phyloP scores from a whole-genome alignment of 2,797 vertebrate species.

The Myotis pilosus region DNA sequence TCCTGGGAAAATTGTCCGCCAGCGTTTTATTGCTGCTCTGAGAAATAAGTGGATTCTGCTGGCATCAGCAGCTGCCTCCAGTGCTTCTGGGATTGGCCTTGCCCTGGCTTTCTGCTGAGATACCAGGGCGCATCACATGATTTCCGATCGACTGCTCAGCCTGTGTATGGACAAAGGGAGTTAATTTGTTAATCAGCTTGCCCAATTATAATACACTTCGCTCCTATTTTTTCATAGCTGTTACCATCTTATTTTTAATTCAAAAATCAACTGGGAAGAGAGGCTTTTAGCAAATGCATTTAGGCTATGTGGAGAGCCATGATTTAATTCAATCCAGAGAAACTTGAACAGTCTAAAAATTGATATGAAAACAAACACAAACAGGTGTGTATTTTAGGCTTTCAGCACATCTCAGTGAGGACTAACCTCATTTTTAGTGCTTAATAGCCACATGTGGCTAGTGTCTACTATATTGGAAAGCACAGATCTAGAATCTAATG shows the following conservation, averaged over 20 bases:
- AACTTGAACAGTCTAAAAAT: neutral
- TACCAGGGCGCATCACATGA: neutral
- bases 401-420: neutral
- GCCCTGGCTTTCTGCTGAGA: neutral
- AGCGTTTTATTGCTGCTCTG: constrained; percentile 42
- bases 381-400: neutral
- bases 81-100: neutral
- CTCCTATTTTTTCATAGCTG: neutral
- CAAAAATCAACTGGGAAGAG: neutral
- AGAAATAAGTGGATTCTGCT: neutral
- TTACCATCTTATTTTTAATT: neutral
- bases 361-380: neutral
- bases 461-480: neutral
- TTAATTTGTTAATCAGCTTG: neutral
- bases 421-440: neutral
- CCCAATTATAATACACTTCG: neutral
- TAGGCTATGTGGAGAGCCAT: neutral
- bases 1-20: constrained; percentile 12
- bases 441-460: neutral
- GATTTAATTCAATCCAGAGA: neutral
- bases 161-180: neutral
- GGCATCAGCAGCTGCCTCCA: neutral
- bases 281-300: neutral
- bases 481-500: neutral
- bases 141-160: neutral